Evolutionary conservation across 2,888 invertebrate genomes (phyloP).

Genomic region (Spodoptera littoralis): DNA sequence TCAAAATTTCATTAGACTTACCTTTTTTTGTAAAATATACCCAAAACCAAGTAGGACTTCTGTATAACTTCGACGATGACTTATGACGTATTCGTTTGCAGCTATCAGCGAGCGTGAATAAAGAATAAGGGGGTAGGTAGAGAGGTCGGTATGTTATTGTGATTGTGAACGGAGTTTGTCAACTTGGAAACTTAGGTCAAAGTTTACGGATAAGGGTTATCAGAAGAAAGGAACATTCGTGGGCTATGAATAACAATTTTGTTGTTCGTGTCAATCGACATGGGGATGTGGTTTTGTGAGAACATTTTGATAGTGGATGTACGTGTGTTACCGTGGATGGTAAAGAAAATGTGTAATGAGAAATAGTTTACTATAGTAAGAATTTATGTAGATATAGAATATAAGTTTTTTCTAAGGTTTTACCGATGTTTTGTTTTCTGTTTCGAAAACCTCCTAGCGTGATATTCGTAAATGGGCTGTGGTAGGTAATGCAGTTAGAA

Average conservation of each 20-base stretch:
- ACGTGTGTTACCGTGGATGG: no score
- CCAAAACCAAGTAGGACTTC: neutral
- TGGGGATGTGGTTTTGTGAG: neutral
- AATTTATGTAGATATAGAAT: no score
- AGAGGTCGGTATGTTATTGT: slow-evolving; percentile 40
- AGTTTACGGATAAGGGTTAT: slow-evolving; percentile 22
- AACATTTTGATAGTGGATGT: no score
- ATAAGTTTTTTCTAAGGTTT: no score
- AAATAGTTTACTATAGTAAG: no score
- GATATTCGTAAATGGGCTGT: no score
- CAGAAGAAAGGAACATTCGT: slow-evolving; percentile 2
- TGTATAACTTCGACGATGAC: slow-evolving; percentile 12
- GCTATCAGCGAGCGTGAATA: slow-evolving; percentile 32
- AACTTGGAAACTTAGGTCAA: slow-evolving; percentile 32
- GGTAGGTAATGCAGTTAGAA: no score
- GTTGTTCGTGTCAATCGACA: neutral
- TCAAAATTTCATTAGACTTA: no score
- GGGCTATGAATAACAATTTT: slow-evolving; percentile 14
- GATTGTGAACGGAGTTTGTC: slow-evolving; percentile 36
- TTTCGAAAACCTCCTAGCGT: no score
- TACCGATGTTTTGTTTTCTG: no score
- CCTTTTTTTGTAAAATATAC: no score
- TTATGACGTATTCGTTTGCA: slow-evolving; percentile 39
- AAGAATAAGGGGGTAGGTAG: slow-evolving; percentile 33
- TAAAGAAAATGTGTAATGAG: no score